phyloP scores from a whole-genome alignment of 2,113 vertebrate genomes.

The Crotophaga sulcirostris region DNA sequence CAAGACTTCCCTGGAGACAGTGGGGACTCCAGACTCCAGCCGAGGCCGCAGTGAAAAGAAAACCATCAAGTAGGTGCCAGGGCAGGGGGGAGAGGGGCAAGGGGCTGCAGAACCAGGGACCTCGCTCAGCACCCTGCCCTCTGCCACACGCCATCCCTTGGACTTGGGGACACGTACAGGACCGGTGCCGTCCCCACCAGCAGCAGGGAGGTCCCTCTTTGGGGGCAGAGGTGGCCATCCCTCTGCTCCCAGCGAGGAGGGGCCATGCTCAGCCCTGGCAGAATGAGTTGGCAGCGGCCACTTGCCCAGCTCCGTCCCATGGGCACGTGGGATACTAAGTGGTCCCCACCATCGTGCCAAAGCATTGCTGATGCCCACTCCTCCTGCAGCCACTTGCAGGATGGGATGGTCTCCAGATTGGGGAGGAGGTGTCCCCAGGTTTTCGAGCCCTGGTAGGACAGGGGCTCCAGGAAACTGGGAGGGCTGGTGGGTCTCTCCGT shows the following conservation, averaged over 20 bases:
- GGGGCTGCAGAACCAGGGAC: background rate
- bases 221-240: background rate
- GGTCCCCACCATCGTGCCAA: background rate
- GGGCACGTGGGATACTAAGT: background rate
- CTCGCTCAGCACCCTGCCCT: background rate
- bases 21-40: constrained; percentile 91
- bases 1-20: constrained; percentile 93
- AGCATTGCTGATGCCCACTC: fast-evolving
- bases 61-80: constrained; percentile 96
- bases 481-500: background rate
- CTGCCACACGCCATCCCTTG: background rate
- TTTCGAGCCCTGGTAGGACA: background rate
- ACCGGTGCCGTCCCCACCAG: fast-evolving
- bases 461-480: background rate
- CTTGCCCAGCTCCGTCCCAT: background rate
- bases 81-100: background rate
- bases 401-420: fast-evolving
- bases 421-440: background rate
- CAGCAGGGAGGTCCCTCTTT: background rate
- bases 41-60: constrained; percentile 95
- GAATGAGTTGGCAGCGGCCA: background rate
- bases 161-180: background rate
- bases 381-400: background rate
- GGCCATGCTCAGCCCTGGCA: background rate
- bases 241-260: background rate